These are phyloP conservation scores for Hipparchia semele DNA, from an alignment of 2,888 invertebrate genomes.

Conservation along the genomic window DNA sequence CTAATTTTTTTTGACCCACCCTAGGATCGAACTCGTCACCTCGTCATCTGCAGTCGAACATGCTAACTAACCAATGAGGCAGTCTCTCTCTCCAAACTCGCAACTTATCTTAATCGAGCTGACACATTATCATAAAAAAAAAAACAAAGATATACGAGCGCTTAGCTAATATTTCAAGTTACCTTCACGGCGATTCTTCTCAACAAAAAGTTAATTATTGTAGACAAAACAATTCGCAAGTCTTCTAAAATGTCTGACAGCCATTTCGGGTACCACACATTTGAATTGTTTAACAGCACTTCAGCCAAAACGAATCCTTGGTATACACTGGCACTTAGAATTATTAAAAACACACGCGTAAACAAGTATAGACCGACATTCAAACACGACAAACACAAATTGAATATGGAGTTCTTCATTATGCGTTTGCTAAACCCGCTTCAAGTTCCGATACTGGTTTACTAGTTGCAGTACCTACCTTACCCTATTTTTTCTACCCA, in stretches of 20 bases:
- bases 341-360: constrained; percentile 61
- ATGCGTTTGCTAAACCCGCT: neutral
- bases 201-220: constrained; percentile 45
- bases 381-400: constrained; percentile 48
- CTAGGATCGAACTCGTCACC: too few relatives aligned
- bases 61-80: too few relatives aligned
- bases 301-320: constrained; percentile 70
- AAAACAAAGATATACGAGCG: too few relatives aligned
- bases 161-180: constrained; percentile 20
- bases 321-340: constrained; percentile 66
- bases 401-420: constrained; percentile 33
- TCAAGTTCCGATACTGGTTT: neutral
- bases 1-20: too few relatives aligned
- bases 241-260: constrained; percentile 53
- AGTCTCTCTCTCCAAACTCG: too few relatives aligned
- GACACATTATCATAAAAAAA: too few relatives aligned
- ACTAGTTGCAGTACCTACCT: neutral
- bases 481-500: neutral
- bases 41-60: too few relatives aligned
- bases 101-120: too few relatives aligned
- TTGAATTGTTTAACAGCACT: constrained; percentile 68
- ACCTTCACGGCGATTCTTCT: constrained; percentile 58
- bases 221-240: constrained; percentile 44
- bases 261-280: constrained; percentile 65
- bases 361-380: constrained; percentile 57